These are phyloP conservation scores for Apotomis betuletana DNA, from an alignment of 2,888 invertebrate species.

Conservation along the genomic window DNA sequence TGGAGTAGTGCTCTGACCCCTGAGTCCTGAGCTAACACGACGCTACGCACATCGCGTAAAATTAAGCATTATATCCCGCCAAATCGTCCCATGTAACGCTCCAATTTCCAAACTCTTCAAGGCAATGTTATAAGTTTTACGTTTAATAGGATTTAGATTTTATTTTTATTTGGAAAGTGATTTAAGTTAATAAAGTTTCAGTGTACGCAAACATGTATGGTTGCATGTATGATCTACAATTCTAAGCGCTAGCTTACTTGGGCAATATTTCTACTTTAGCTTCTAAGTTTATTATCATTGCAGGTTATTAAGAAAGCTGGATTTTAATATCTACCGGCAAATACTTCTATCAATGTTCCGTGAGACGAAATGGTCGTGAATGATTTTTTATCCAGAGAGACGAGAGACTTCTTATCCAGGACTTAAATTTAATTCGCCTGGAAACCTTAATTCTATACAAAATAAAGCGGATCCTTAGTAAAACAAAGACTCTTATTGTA, in stretches of 20 bases:
- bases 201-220: constrained; percentile 30
- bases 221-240: constrained; percentile 29
- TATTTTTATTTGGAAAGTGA: neutral
- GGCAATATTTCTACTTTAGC: constrained; percentile 43
- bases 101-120: no score
- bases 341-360: constrained; percentile 64
- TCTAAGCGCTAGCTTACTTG: constrained; percentile 17
- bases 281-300: neutral
- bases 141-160: neutral
- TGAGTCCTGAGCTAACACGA: no score
- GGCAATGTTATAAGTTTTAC: no score
- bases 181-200: constrained; percentile 6
- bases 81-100: no score
- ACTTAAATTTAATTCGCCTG: no score
- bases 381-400: constrained; percentile 31
- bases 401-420: neutral
- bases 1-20: no score
- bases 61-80: no score
- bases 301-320: neutral
- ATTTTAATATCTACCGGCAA: constrained; percentile 18
- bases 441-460: no score
- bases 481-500: no score
- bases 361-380: constrained; percentile 75
- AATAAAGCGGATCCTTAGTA: no score
- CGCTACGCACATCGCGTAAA: no score